phyloP scores from a whole-genome alignment of 2,797 vertebrate species.

The Triplophysa bombifrons region DNA sequence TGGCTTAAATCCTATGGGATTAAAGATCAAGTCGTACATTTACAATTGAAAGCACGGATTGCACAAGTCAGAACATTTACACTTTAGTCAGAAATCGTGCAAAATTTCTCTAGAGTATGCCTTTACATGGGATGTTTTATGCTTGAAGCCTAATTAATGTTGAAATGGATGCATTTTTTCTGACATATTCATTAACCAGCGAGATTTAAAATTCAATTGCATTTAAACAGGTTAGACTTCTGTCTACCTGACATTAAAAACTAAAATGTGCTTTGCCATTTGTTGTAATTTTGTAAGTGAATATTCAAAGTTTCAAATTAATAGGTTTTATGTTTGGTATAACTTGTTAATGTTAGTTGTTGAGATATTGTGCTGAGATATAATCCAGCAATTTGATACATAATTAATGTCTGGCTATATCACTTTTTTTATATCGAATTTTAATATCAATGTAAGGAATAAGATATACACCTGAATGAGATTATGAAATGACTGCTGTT shows the following conservation, averaged over 20 bases:
- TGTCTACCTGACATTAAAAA: background rate
- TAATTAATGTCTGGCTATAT: constrained; percentile 13
- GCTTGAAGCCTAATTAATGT: background rate
- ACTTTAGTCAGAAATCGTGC: background rate
- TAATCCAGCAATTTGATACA: constrained; percentile 15
- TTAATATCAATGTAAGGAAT: constrained; percentile 20
- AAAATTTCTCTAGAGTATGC: constrained; percentile 3
- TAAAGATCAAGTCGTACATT: constrained; percentile 14
- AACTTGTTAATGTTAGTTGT: constrained; percentile 24
- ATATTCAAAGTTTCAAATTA: background rate
- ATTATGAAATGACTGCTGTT: constrained; percentile 21
- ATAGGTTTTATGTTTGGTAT: constrained; percentile 19
- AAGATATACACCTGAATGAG: constrained; percentile 11
- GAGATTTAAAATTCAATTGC: constrained; percentile 4
- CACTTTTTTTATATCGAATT: constrained; percentile 2
- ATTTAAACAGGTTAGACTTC: constrained; percentile 22
- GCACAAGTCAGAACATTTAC: constrained; percentile 15
- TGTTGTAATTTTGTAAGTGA: background rate
- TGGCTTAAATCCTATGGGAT: background rate
- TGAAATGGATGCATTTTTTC: constrained; percentile 20
- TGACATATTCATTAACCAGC: constrained; percentile 10
- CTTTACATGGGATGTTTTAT: background rate
- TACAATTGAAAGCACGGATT: background rate
- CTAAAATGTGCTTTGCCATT: background rate
- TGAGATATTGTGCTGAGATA: constrained; percentile 20